A percentile compares a stretch with the other conserved stretches of the same genome.
Evolutionary conservation across 2,888 invertebrate species (phyloP).

Genomic region (Desoria tigrina): DNA sequence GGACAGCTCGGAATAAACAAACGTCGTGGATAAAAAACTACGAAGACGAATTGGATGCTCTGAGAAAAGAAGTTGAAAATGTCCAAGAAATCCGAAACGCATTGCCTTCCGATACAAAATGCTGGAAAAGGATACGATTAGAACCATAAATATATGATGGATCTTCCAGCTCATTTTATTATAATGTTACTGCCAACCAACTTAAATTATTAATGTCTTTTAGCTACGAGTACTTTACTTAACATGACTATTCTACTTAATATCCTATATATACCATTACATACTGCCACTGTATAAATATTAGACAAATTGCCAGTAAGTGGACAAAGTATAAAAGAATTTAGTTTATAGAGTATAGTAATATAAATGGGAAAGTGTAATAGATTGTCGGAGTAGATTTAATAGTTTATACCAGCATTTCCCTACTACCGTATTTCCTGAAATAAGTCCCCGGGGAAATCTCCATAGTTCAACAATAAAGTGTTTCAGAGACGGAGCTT

Average conservation of each 20-base stretch:
- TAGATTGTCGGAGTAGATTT: too few species aligned
- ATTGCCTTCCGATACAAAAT: constrained; percentile 69
- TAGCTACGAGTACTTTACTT: background rate
- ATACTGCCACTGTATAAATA: background rate
- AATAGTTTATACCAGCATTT: too few species aligned
- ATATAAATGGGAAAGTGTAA: too few species aligned
- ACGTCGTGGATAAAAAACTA: constrained; percentile 55
- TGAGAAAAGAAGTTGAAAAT: constrained; percentile 76
- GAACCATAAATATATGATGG: constrained; percentile 62
- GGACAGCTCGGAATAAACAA: constrained; percentile 69
- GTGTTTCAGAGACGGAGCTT: too few species aligned
- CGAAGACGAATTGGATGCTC: constrained; percentile 70
- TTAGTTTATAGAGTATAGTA: too few species aligned
- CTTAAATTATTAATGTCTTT: constrained; percentile 15
- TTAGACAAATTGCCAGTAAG: background rate
- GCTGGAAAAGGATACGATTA: constrained; percentile 75
- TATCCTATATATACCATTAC: background rate
- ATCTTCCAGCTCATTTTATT: background rate
- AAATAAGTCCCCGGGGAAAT: too few species aligned
- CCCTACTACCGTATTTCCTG: too few species aligned
- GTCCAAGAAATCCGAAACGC: constrained; percentile 77
- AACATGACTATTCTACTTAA: background rate
- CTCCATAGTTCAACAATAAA: too few species aligned
- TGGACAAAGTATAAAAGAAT: background rate
- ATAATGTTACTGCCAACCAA: background rate